Percentiles rank a stretch among this genome's conserved stretches.
phyloP scores from a whole-genome alignment of 2,113 vertebrate species.

The Neopipo cinnamomea region DNA sequence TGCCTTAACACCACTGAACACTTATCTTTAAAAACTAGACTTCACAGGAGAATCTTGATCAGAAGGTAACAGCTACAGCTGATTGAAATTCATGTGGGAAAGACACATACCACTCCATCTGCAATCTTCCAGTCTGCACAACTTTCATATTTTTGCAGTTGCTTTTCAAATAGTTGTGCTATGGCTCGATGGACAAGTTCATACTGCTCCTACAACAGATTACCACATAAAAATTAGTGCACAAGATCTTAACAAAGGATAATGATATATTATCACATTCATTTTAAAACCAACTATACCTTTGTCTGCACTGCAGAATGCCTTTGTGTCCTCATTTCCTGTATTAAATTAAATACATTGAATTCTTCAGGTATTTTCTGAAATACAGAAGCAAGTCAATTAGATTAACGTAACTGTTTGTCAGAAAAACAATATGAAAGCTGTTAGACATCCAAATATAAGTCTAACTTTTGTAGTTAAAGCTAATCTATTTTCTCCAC shows the following conservation, averaged over 20 bases:
- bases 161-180: conserved; percentile 94
- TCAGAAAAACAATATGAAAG: not conserved
- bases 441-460: not conserved
- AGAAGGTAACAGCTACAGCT: not conserved
- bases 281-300: conserved; percentile 69
- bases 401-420: not conserved
- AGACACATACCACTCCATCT: conserved; percentile 84
- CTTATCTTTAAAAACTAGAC: not conserved
- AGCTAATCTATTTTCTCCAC: not conserved
- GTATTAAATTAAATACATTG: conserved; percentile 95
- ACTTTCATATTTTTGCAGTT: conserved; percentile 87
- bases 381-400: conserved; percentile 26
- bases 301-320: conserved; percentile 99
- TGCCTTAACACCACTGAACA: not conserved
- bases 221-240: not conserved
- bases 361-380: conserved; percentile 99
- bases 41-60: not conserved
- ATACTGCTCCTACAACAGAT: conserved; percentile 86
- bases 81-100: not conserved
- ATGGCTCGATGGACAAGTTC: conserved; percentile 96
- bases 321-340: conserved; percentile 98
- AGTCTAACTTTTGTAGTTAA: not conserved
- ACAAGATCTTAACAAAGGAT: not conserved
- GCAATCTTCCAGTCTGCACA: conserved; percentile 82
- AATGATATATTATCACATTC: not conserved